These are phyloP conservation scores for Hippocampus comes DNA, from an alignment of 2,113 vertebrate genomes.

Conservation along the genomic window DNA sequence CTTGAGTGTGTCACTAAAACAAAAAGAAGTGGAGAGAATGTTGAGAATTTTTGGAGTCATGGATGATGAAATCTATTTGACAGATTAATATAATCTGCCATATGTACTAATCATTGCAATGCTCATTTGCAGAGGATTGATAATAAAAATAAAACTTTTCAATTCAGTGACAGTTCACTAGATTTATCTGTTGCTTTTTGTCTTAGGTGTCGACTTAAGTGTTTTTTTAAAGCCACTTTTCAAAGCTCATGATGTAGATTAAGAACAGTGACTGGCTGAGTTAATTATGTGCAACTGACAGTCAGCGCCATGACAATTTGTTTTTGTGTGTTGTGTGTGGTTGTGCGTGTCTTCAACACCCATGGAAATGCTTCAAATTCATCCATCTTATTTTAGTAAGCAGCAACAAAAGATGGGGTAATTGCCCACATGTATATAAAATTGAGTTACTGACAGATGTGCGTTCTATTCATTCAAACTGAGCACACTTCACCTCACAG, in stretches of 20 bases:
- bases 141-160: constrained; percentile 41
- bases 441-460: background rate
- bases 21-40: constrained; percentile 32
- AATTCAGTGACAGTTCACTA: constrained; percentile 19
- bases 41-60: constrained; percentile 38
- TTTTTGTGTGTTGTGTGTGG: background rate
- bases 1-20: constrained; percentile 52
- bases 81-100: constrained; percentile 60
- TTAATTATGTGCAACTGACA: constrained; percentile 6
- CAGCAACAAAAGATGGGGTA: background rate
- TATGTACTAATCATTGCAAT: constrained; percentile 55
- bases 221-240: background rate
- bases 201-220: constrained; percentile 23
- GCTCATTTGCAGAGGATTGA: constrained; percentile 50
- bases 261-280: constrained; percentile 6
- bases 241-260: constrained; percentile 8
- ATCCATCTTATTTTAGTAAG: constrained; percentile 4
- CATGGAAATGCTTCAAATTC: background rate
- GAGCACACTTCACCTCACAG: constrained; percentile 1
- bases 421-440: constrained; percentile 1
- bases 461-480: background rate
- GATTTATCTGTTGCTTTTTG: constrained; percentile 44
- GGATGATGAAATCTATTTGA: constrained; percentile 54
- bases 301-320: background rate
- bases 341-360: background rate